phyloP scores from a whole-genome alignment of 2,888 invertebrate genomes.

The Cryptus armator region DNA sequence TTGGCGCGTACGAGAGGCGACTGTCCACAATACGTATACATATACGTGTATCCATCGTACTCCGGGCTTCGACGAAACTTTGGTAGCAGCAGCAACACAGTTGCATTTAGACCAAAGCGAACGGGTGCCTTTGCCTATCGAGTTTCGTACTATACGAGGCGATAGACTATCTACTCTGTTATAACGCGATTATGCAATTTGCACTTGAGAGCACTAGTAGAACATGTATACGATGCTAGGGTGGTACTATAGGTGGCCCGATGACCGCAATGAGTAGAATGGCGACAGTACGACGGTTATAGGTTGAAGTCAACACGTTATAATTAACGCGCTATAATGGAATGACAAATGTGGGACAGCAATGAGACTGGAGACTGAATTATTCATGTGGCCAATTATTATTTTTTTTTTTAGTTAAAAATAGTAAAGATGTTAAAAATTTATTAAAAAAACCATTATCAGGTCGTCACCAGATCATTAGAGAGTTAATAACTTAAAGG shows the following conservation, averaged over 20 bases:
- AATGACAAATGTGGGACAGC: neutral
- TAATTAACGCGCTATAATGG: conserved; percentile 1
- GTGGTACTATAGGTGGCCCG: conserved; percentile 6
- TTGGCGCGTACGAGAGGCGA: conserved; percentile 32
- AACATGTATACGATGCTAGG: conserved; percentile 14
- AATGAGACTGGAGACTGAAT: neutral
- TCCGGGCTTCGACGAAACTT: conserved; percentile 12
- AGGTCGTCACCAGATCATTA: too few relatives aligned
- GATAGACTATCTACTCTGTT: conserved; percentile 23
- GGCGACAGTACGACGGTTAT: neutral
- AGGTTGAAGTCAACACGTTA: neutral
- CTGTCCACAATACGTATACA: conserved; percentile 7
- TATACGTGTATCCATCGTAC: conserved; percentile 1
- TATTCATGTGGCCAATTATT: neutral
- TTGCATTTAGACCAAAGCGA: conserved; percentile 5
- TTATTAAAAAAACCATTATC: too few relatives aligned
- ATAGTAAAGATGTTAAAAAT: too few relatives aligned
- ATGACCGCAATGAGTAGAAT: conserved; percentile 21
- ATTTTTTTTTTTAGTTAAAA: neutral
- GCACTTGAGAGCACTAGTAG: conserved; percentile 34
- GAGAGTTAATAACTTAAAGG: too few relatives aligned
- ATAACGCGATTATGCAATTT: conserved; percentile 48
- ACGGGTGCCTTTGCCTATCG: conserved; percentile 29
- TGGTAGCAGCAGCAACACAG: neutral
- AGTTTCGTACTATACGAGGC: conserved; percentile 7